phyloP scores from a whole-genome alignment of 2,113 vertebrate genomes.

The Gymnogyps californianus region DNA sequence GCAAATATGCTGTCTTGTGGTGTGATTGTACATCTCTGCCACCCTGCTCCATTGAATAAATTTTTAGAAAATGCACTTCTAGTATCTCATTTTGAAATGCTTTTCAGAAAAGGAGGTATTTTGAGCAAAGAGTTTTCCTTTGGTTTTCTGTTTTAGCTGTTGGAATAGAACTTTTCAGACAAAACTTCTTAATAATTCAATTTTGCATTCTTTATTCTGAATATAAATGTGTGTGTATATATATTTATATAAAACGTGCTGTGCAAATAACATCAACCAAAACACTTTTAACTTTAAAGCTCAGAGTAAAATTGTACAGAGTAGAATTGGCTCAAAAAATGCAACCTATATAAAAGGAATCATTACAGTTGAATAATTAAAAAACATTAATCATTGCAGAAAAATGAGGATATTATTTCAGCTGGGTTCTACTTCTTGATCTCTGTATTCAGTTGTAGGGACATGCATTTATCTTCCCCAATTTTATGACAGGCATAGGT shows the following conservation, averaged over 20 bases:
- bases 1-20: background rate
- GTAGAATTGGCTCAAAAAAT: background rate
- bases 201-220: background rate
- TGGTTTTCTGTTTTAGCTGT: background rate
- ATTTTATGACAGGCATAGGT: background rate
- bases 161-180: background rate
- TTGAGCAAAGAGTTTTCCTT: background rate
- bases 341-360: background rate
- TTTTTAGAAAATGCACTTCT: background rate
- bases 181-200: background rate
- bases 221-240: background rate
- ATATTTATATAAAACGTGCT: background rate
- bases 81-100: background rate
- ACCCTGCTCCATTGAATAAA: background rate
- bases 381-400: background rate
- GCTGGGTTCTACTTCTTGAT: background rate
- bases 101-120: background rate
- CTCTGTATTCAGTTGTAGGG: background rate
- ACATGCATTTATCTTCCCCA: background rate
- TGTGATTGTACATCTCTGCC: background rate
- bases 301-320: background rate
- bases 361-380: background rate
- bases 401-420: background rate
- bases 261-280: background rate
- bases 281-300: background rate